phyloP scores from a whole-genome alignment of 2,888 invertebrate genomes.

The Eilema depressum region DNA sequence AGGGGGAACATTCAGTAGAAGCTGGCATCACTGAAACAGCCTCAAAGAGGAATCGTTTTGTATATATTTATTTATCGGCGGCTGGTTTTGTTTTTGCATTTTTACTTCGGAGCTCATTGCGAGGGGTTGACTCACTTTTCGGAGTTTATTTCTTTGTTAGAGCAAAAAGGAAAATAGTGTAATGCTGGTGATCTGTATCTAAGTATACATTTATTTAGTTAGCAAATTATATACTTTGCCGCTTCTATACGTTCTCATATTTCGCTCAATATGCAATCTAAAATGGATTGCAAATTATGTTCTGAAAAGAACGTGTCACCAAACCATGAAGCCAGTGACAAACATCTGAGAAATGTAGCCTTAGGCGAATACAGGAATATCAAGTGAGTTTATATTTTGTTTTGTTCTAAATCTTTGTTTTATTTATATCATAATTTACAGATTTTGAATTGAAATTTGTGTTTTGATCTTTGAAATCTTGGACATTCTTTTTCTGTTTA shows the following conservation, averaged over 20 bases:
- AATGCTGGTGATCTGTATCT: background rate
- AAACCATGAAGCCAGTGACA: slow-evolving; percentile 46
- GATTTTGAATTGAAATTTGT: background rate
- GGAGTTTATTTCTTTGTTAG: background rate
- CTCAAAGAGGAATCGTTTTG: background rate
- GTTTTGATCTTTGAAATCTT: background rate
- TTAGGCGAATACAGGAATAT: slow-evolving; percentile 40
- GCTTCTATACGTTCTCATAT: slow-evolving; percentile 9
- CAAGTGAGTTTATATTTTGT: slow-evolving; percentile 45
- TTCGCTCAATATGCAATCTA: slow-evolving; percentile 11
- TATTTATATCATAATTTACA: background rate
- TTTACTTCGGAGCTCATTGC: background rate
- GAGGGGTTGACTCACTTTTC: background rate
- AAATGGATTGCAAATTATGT: slow-evolving; percentile 53
- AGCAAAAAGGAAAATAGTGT: background rate
- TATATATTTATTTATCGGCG: background rate
- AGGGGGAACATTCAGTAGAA: too few relatives aligned
- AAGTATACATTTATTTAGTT: background rate
- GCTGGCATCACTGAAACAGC: too few relatives aligned
- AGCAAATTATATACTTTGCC: background rate
- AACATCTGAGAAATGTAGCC: slow-evolving; percentile 47
- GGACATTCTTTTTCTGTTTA: background rate
- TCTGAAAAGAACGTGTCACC: slow-evolving; percentile 24
- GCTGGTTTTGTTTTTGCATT: background rate
- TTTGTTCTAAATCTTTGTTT: background rate